Evolutionary conservation across 1,140 invertebrate genomes (phyloP), one percentile per base, ranked within the genome.

Genomic region (Habropoda laboriosa): DNA sequence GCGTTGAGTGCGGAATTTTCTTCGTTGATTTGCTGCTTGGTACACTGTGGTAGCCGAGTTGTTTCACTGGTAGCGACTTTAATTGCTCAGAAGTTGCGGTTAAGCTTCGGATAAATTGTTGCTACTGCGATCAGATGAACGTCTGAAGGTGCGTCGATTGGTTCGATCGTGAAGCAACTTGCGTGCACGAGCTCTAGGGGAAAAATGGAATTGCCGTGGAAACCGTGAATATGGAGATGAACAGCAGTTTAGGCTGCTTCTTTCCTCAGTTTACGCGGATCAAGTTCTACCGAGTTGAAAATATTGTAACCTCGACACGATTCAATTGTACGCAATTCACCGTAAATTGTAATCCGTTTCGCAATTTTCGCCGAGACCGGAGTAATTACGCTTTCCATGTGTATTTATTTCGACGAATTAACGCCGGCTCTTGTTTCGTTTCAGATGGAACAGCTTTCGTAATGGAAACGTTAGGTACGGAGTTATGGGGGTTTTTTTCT

Each of bases 311-410:
- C 64, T 67, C 64, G 64, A 51, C 64, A 67, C 64, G 30, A 67
- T 67, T 67, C 47, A 67, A 67, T 67, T 53, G 64, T 51, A 27
- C 40, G 61, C 42, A 47, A 64, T 64, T 64, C 61, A 47, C 47
- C 47, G 47, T 47, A 16, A 67, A 67, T 51, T 51, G 32, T 51
- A 67, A 53, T 63, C 64, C 21, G 21, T 67, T 67, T 67, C 64
- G 64, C 30, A 67, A 67, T 67, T 51, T 53, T 67, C 64, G 30
- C 10, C 6, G 35, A 16, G 40, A 63, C 38, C 24, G 35, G 4
- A 12, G 60, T 63, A 63, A 63, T 63, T 42, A 10, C 60, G 7
- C n/a, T 63, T 61, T 42, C 35, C 40, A 63, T 35, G 60, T 61
- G 21, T 42, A 63, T 63, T 63, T 63, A 63, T 63, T 63, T n/a